Conservation (phyloP, 2,113 vertebrate genomes). For the Carollia perspicillata region DNA sequence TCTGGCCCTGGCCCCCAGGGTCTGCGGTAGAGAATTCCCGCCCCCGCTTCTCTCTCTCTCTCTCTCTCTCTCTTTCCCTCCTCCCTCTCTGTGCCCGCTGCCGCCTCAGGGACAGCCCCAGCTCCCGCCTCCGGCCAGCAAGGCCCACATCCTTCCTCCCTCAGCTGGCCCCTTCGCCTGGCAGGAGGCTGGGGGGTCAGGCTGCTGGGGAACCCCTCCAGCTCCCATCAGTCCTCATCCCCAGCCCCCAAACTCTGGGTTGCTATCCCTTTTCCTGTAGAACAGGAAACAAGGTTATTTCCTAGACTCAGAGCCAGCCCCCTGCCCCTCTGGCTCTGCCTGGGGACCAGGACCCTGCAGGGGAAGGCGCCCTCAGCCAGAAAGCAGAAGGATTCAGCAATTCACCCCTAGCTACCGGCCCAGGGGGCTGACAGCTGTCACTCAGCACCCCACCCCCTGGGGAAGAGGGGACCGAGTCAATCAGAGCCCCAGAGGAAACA, state of each 20-base stretch:
- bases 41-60: conserved; percentile 71
- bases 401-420: conserved; percentile 61
- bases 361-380: conserved; percentile 48
- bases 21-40: conserved; percentile 79
- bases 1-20: conserved; percentile 78
- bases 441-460: conserved; percentile 73
- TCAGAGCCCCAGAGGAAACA: conserved; percentile 68
- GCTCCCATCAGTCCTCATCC: conserved; percentile 55
- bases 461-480: conserved; percentile 56
- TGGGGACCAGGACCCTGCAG: conserved; percentile 46
- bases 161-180: conserved; percentile 67
- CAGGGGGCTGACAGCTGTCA: conserved; percentile 82
- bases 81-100: conserved; percentile 74
- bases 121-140: conserved; percentile 75
- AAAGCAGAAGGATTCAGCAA: conserved; percentile 57
- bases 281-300: conserved; percentile 77
- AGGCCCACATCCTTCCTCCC: conserved; percentile 79
- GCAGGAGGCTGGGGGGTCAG: conserved; percentile 69
- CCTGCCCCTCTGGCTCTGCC: conserved; percentile 69
- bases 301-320: conserved; percentile 70
- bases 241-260: conserved; percentile 73
- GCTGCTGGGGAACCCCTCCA: conserved; percentile 63
- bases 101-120: conserved; percentile 75
- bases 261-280: conserved; percentile 75
- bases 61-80: conserved; percentile 60